Conservation (phyloP, 2,113 vertebrate species). For the Callaeas wilsoni region DNA sequence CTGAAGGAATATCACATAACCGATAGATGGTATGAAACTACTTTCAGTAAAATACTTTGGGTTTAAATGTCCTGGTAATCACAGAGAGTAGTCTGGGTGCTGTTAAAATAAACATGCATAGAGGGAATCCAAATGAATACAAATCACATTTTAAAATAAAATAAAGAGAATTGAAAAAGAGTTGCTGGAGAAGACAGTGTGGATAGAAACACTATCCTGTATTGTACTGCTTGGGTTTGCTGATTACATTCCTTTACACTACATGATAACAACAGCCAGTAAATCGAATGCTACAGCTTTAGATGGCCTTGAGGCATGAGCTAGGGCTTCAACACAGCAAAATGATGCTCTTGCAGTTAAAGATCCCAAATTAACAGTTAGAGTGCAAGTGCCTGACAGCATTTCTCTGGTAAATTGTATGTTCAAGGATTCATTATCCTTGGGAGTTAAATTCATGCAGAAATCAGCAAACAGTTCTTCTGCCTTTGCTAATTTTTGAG, state of each 20-base stretch:
- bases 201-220: background rate
- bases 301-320: background rate
- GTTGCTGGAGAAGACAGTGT: background rate
- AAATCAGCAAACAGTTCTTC: background rate
- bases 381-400: background rate
- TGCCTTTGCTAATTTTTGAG: background rate
- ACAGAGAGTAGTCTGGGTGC: background rate
- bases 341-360: background rate
- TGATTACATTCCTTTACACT: background rate
- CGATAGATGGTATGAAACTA: background rate
- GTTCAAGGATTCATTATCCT: background rate
- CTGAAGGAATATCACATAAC: background rate
- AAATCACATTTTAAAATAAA: background rate
- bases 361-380: background rate
- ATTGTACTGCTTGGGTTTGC: background rate
- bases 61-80: background rate
- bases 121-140: background rate
- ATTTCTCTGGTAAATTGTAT: background rate
- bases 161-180: background rate
- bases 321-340: background rate
- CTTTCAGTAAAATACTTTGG: background rate
- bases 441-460: background rate
- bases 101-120: background rate
- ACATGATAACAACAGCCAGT: background rate
- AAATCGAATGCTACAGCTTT: background rate